Evolutionary conservation across 1,140 invertebrate genomes (phyloP).

Genomic region (Plutomurus gul): DNA sequence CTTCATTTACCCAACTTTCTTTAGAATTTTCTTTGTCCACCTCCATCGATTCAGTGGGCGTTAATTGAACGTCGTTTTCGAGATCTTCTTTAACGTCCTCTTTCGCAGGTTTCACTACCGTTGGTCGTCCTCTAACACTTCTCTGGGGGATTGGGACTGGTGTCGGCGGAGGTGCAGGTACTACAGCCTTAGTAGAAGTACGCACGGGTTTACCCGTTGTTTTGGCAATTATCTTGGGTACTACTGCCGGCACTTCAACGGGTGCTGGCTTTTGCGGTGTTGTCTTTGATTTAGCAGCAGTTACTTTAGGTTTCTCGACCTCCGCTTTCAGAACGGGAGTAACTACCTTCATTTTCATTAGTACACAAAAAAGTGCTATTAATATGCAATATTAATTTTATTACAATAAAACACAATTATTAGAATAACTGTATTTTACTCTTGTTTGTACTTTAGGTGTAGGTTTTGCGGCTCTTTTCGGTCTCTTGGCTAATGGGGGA

Average conservation of each 20-base stretch:
- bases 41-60: constrained; percentile 6
- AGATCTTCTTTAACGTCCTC: background rate
- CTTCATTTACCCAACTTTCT: constrained; percentile 20
- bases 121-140: background rate
- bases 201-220: too few relatives aligned
- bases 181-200: background rate
- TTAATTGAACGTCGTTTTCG: background rate
- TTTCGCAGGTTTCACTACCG: background rate
- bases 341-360: background rate
- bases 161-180: background rate
- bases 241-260: background rate
- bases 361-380: background rate
- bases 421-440: too few relatives aligned
- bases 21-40: constrained; percentile 43
- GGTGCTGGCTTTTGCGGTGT: background rate
- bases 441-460: background rate
- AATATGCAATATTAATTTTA: background rate
- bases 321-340: background rate
- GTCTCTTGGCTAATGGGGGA: constrained; percentile 1
- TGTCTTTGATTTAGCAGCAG: background rate
- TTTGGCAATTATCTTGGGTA: background rate
- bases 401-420: background rate
- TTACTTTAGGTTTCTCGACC: background rate
- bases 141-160: background rate
- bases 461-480: constrained; percentile 25